Evolutionary conservation across 2,888 invertebrate genomes (phyloP), one percentile per base, ranked within the genome.

Genomic region (Bunonema sp.): DNA sequence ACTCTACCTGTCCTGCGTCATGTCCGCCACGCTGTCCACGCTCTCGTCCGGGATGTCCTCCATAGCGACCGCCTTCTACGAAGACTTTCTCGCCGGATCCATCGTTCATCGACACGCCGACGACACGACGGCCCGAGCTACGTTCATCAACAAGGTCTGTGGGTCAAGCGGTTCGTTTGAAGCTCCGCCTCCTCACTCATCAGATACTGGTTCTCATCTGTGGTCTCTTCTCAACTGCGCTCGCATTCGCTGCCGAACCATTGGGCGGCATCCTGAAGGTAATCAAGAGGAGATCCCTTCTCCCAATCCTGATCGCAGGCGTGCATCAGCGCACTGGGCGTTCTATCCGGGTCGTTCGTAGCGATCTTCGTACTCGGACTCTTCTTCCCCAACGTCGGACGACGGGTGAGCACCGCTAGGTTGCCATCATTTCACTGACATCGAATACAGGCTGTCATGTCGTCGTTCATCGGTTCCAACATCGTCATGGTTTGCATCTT

Each of bases 11-110:
- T 56, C 59, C 1, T 56, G 57, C 24, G 58, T 60, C 23, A 52
- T 60, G 50, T 57, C 56, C 3, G 61, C 59, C 2, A 61, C 61
- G 5, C 46, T 61, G 7, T 58, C 58, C 16, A 62, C 61, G 2
- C 44, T 62, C 0, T 59, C 58, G n/a, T 57, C 57, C 22, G 58
- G 62, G 18, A 57, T 62, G 50, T 60, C 59, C 41, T 51, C 51
- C 15, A 52, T 57, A 46, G 52, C 62, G 3, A 59, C 62, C 3
- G 59, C 61, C 10, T 47, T 58, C 31, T 62, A 59, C 40, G 62
- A 62, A 38, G 61, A 62, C 35, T 62, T 62, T 26, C 34, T 60
- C 39, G 5, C 34, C 49, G 2, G 54, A 53, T 29, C 49, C 50
- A 22, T 46, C 49, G 20, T 47, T 54, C 8, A 54, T 52, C 0